Conservation (phyloP, 2,888 invertebrate genomes). For the Cantharis flavilabris region DNA sequence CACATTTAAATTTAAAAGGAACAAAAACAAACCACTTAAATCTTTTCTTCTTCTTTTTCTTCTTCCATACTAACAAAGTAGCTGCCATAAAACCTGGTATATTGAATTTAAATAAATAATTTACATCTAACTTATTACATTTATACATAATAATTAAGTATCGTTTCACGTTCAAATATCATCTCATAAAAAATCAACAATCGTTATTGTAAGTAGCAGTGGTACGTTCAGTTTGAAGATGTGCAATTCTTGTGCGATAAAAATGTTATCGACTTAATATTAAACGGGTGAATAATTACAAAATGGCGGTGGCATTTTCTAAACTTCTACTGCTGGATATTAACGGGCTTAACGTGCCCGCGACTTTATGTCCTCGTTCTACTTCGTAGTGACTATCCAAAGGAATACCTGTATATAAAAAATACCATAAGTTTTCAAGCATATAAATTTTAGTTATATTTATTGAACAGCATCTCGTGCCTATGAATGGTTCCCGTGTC, state of each 20-base stretch:
- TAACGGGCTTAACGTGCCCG: conserved; percentile 77
- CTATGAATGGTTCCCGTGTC: too few relatives aligned
- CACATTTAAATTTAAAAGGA: background rate
- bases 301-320: conserved; percentile 51
- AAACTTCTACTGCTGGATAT: conserved; percentile 60
- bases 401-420: conserved; percentile 58
- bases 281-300: conserved; percentile 39
- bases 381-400: conserved; percentile 82
- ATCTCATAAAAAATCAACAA: background rate
- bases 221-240: background rate
- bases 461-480: too few relatives aligned
- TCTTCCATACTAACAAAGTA: background rate
- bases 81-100: background rate
- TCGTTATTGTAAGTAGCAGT: background rate
- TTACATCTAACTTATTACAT: background rate
- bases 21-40: background rate
- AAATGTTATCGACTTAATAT: background rate
- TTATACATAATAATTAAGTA: background rate
- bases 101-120: background rate
- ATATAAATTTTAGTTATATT: background rate
- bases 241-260: background rate
- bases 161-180: background rate
- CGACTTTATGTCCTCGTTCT: conserved; percentile 76
- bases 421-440: background rate
- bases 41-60: background rate